These are phyloP conservation scores for Falco novaeseelandiae DNA, from an alignment of 2,797 vertebrate genomes.

Conservation along the genomic window DNA sequence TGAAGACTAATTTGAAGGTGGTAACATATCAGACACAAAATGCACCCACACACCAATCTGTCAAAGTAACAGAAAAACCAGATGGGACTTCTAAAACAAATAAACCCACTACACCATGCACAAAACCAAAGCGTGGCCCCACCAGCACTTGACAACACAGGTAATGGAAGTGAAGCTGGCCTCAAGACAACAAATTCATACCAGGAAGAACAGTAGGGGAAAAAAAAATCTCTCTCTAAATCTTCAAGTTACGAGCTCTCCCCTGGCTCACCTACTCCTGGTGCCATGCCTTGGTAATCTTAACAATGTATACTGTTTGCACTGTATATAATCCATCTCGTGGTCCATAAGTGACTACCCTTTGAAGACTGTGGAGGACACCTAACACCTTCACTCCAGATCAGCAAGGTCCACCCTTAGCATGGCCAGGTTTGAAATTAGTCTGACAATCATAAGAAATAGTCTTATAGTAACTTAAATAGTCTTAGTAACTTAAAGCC, in stretches of 20 bases:
- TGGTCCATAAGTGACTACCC: background rate
- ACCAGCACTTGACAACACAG: fast-evolving
- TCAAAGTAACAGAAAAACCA: background rate
- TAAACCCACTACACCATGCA: background rate
- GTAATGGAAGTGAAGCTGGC: fast-evolving
- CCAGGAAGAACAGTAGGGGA: background rate
- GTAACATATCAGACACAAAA: background rate
- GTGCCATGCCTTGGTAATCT: background rate
- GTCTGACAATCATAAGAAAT: background rate
- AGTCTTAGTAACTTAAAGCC: background rate
- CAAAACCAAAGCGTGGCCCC: background rate
- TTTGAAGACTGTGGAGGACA: background rate
- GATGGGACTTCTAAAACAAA: background rate
- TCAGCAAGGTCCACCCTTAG: background rate
- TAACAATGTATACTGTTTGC: too few species aligned
- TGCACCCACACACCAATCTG: fast-evolving
- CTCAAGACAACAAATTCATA: background rate
- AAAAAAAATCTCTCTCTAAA: background rate
- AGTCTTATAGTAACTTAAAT: too few species aligned
- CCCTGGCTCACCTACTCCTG: background rate
- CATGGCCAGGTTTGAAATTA: background rate
- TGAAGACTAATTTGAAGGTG: background rate
- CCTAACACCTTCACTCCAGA: background rate
- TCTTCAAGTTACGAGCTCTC: background rate
- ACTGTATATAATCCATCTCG: too few species aligned